Evolutionary conservation across 2,888 invertebrate species (phyloP).

Genomic region (Athetis lepigone): DNA sequence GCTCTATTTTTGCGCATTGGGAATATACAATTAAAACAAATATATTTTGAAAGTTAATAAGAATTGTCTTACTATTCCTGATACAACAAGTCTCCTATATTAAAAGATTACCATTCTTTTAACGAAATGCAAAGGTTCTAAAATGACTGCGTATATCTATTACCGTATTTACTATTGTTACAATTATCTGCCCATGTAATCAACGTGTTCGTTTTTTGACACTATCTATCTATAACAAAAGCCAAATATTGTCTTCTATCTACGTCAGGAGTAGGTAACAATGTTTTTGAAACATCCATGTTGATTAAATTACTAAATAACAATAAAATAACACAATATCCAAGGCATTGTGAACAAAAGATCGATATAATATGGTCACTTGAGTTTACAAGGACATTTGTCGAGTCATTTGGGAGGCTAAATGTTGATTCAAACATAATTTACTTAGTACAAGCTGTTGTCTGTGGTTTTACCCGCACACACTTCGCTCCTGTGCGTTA

Average conservation of each 20-base stretch:
- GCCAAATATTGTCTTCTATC: background rate
- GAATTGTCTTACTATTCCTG: conserved; percentile 16
- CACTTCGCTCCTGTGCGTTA: too few relatives aligned
- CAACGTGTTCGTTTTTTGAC: too few relatives aligned
- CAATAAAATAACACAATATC: background rate
- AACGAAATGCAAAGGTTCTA: background rate
- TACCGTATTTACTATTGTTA: background rate
- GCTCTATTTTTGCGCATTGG: conserved; percentile 12
- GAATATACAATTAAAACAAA: conserved; percentile 21
- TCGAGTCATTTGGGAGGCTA: conserved; percentile 17
- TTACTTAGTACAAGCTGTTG: too few relatives aligned
- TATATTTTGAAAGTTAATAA: conserved; percentile 33
- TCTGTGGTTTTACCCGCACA: too few relatives aligned
- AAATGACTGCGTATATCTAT: background rate
- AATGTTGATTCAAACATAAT: conserved; percentile 3
- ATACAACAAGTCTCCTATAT: conserved; percentile 1
- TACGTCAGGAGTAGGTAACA: background rate
- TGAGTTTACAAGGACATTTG: conserved; percentile 8
- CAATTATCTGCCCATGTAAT: too few relatives aligned
- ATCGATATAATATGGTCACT: conserved; percentile 24
- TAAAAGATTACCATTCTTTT: background rate
- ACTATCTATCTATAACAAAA: too few relatives aligned
- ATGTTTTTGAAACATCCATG: background rate
- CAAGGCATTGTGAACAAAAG: background rate
- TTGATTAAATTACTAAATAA: background rate